A percentile compares a stretch with the other conserved stretches of the same genome.
Evolutionary conservation across 2,797 vertebrate genomes (phyloP).

Genomic region (Sus cebifrons): DNA sequence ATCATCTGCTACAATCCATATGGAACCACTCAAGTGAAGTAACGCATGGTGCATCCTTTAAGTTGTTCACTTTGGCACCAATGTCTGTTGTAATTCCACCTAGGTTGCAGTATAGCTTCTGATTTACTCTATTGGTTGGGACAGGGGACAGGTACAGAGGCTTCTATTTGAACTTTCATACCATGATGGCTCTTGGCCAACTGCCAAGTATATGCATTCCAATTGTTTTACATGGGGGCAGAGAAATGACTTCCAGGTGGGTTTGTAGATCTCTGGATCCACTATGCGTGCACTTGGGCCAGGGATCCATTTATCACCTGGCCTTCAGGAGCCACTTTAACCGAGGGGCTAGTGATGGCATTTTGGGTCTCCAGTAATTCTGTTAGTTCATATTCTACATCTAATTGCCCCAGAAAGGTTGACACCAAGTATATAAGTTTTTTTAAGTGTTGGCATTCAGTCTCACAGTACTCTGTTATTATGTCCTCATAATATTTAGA

Average conservation of each 20-base stretch:
- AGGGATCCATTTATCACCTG: not conserved
- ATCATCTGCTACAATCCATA: not conserved
- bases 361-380: not conserved
- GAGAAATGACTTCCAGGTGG: not conserved
- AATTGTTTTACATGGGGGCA: not conserved
- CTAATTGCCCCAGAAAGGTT: not conserved
- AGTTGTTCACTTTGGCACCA: not conserved
- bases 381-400: not conserved
- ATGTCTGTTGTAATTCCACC: not conserved
- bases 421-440: not conserved
- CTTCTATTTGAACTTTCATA: not conserved
- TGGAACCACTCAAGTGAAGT: not conserved
- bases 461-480: not conserved
- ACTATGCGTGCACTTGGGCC: not conserved
- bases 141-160: not conserved
- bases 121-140: not conserved
- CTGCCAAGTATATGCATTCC: not conserved
- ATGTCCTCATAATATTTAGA: not conserved
- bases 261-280: not conserved
- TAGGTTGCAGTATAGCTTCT: not conserved
- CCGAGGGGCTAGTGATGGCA: not conserved
- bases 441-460: not conserved
- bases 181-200: not conserved
- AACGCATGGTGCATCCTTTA: not conserved
- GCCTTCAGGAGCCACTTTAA: not conserved